Evolutionary conservation across 2,888 invertebrate genomes (phyloP), one percentile per base, ranked within the genome.

Genomic region (Hylaea fasciaria): DNA sequence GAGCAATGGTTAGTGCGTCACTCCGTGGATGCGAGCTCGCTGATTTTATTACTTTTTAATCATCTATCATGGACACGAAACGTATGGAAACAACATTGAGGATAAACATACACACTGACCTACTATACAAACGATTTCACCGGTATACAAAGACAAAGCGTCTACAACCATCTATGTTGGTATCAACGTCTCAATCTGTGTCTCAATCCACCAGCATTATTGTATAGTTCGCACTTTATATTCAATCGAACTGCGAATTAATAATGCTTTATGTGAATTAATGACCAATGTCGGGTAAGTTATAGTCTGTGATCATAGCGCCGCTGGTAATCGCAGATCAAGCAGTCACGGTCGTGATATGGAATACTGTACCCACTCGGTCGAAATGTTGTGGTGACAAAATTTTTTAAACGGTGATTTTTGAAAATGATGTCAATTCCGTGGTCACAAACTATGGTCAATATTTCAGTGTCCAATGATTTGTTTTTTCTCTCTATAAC

Each of bases 221-320:
- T 69, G 63, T 60, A 62, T 62, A 64, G 70, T 48, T 50, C 51
- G 22, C 39, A 44, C 66, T 79, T 80, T 74, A 78, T 80, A 79
- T 78, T 77, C 80, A 74, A 81, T 81, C 73, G 80, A 70, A 72
- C 72, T 59, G 43, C 40, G 67, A 70, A 72, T 77, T 73, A 78
- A 75, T 70, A 62, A 64, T 10, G 17, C 47, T 48, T 52, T 51
- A 47, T 47, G 52, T 48, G 56, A 44, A 47, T 56, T 52, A 78
- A 74, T 69, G 62, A 64, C 57, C 52, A 66, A 57, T 44, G 28
- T 41, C 55, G 64, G 73, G 65, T 68, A 65, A 66, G 62, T 72
- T 76, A 80, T 76, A 69, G 69, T 64, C 73, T 72, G 71, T 81
- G 78, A 86, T 86, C 80, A 82, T 67, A 76, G 65, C 71, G 66